A percentile compares a stretch with the other conserved stretches of the same genome.
phyloP scores from a whole-genome alignment of 2,888 invertebrate species.

The Latrodectus hesperus region DNA sequence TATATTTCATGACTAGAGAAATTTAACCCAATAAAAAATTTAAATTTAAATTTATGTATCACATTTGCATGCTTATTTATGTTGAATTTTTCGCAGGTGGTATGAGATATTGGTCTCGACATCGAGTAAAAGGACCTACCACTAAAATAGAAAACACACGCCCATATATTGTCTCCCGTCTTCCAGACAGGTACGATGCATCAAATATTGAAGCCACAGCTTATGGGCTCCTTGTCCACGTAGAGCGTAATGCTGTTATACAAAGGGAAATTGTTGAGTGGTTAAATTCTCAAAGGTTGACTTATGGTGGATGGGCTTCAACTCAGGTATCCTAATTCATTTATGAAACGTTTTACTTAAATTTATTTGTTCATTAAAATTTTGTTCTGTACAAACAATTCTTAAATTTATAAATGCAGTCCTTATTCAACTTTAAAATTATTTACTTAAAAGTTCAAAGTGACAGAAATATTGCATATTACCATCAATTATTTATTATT shows the following conservation, averaged over 20 bases:
- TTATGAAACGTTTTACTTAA: too few species aligned
- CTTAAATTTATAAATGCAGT: too few species aligned
- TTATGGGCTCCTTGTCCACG: constrained; percentile 91
- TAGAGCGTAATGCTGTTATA: constrained; percentile 86
- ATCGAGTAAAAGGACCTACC: constrained; percentile 80
- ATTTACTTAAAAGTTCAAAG: too few species aligned
- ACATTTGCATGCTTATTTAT: too few species aligned
- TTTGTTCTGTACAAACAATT: too few species aligned
- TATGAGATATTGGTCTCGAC: constrained; percentile 89
- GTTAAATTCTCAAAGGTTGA: constrained; percentile 89
- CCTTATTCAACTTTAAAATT: too few species aligned
- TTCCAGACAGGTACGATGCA: constrained; percentile 91
- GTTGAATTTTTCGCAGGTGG: constrained; percentile 78
- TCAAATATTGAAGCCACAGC: constrained; percentile 95
- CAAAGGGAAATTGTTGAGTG: constrained; percentile 91
- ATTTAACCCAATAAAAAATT: too few species aligned
- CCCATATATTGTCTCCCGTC: constrained; percentile 89
- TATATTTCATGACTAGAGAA: too few species aligned
- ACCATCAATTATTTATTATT: too few species aligned
- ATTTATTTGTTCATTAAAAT: too few species aligned
- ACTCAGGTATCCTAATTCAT: constrained; percentile 79
- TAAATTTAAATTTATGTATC: too few species aligned
- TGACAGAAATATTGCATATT: too few species aligned
- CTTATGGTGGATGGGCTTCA: constrained; percentile 91
- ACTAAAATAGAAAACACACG: constrained; percentile 85